phyloP scores from a whole-genome alignment of 2,797 vertebrate species.

The Iguana delicatissima region DNA sequence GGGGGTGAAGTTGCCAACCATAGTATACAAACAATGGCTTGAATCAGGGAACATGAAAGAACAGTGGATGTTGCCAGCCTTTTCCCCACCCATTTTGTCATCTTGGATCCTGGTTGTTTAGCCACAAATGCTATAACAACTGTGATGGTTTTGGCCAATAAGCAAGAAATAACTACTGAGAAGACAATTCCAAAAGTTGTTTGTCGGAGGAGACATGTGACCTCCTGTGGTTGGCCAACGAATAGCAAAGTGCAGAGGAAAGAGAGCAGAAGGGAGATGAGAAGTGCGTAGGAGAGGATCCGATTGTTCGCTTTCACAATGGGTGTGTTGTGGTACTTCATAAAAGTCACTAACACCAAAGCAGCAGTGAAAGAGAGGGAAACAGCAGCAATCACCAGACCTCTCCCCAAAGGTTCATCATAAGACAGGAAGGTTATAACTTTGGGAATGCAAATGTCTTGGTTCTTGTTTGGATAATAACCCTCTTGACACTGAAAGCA shows the following conservation, averaged over 20 bases:
- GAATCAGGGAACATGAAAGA: neutral
- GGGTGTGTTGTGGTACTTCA: neutral
- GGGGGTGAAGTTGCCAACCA: neutral
- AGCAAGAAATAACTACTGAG: neutral
- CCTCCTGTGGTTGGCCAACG: neutral
- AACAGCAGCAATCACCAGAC: neutral
- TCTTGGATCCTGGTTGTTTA: neutral
- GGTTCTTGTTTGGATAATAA: conserved; percentile 8
- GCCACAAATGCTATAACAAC: conserved; percentile 19
- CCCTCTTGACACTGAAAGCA: neutral
- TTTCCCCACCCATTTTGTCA: neutral
- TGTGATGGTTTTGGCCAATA: conserved; percentile 15
- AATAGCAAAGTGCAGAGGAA: conserved; percentile 18
- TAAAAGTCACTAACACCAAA: neutral
- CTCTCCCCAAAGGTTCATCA: neutral
- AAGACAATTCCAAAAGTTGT: conserved; percentile 1
- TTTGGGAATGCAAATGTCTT: neutral
- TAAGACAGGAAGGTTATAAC: neutral
- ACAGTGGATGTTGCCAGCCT: neutral
- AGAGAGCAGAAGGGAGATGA: neutral
- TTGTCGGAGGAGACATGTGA: conserved; percentile 4
- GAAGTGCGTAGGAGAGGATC: neutral
- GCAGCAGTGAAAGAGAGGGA: neutral
- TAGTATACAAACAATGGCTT: neutral
- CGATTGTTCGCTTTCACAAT: conserved; percentile 8